phyloP scores from a whole-genome alignment of 2,797 vertebrate species.

The Saxicola maurus region DNA sequence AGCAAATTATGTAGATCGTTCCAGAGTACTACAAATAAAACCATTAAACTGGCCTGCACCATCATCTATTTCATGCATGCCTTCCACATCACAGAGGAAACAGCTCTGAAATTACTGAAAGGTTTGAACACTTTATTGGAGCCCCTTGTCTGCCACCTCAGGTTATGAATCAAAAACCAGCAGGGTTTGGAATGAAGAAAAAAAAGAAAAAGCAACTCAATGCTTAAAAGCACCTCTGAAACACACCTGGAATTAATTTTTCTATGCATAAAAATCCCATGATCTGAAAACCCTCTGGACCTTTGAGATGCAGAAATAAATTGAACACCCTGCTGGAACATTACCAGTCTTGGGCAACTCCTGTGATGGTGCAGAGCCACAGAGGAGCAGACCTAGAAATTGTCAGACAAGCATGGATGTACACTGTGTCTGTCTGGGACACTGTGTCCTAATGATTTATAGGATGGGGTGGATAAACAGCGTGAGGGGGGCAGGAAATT shows the following conservation, averaged over 20 bases:
- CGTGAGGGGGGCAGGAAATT: rapidly evolving
- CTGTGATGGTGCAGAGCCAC: not conserved
- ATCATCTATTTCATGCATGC: not conserved
- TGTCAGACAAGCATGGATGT: not conserved
- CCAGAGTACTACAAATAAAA: not conserved
- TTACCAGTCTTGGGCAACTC: not conserved
- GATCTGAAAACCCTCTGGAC: not conserved
- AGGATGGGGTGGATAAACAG: not conserved
- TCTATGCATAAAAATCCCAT: not conserved
- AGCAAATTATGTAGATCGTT: not conserved
- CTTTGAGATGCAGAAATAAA: not conserved
- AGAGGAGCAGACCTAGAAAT: not conserved
- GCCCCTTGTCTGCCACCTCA: not conserved
- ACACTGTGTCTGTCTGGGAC: not conserved
- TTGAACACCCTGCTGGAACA: not conserved
- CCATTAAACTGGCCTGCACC: not conserved
- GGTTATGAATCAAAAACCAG: not conserved
- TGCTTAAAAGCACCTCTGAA: not conserved
- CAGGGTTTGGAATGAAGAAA: not conserved
- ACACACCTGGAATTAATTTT: not conserved
- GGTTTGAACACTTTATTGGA: not conserved
- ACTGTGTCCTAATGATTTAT: not conserved
- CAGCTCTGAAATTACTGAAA: not conserved
- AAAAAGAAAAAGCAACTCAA: not conserved
- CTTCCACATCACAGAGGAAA: not conserved